Evolutionary conservation across 2,888 invertebrate species (phyloP), one percentile per base, ranked within the genome.

Genomic region (Lissocephala sabroskyi): DNA sequence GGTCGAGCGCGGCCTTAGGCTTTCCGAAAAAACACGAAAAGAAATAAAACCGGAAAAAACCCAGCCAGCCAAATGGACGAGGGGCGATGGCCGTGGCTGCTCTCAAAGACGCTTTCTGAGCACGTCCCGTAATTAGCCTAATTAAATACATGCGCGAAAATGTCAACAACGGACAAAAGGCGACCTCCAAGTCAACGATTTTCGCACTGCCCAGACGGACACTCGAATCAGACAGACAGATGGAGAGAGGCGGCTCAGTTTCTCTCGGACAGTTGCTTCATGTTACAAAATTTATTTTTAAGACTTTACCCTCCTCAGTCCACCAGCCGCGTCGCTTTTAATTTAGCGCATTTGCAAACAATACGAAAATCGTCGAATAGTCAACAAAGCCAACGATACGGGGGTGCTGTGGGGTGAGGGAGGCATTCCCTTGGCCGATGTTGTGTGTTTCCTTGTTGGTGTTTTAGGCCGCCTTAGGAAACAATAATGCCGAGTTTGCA

Each of bases 401-500:
- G 49, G 11, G 35, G 56, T 35, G 55, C 51, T 43, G 64, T 35
- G 41, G 48, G 30, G 32, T 23, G 19, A 41, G 39, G 47, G 41
- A 40, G 36, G n/a, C n/a, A n/a, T n/a, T n/a, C 53, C 13, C 17
- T 28, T 45, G 26, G 52, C 17, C 19, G n/a, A 13, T 2, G 14
- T 14, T 44, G 33, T 76, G 60, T 75, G 57, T 66, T 73, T 62
- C 66, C 56, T 56, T 55, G 46, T 55, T 64, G 55, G 62, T 75
- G 59, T 55, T 56, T 44, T 52, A 62, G 56, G 61, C 71, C 58
- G 79, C 79, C 79, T 73, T 64, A 74, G 79, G 79, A 75, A 79
- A 73, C 73, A 79, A 79, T 80, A 79, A 76, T 68, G 74, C 67
- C 74, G 74, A 76, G 79, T 76, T 80, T 74, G 79, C 67, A 76